Conservation (phyloP, 37 sponge, comb jelly and placozoan species). For the Chondrosia reniformis region DNA sequence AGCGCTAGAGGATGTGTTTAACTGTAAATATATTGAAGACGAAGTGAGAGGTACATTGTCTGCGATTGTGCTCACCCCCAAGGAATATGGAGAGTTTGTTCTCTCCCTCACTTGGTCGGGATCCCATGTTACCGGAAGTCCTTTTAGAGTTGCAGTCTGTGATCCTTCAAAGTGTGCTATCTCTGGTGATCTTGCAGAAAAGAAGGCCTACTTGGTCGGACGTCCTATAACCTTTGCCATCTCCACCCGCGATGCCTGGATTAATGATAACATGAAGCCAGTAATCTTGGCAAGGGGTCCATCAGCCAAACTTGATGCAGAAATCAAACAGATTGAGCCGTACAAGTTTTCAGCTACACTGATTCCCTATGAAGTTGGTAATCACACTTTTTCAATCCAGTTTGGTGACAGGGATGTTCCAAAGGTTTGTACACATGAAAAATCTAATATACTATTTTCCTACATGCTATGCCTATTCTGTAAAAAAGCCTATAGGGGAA, state of each 20-base stretch:
- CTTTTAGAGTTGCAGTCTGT: slow-evolving; percentile 39
- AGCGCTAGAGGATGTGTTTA: neutral
- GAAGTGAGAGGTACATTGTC: slow-evolving; percentile 3
- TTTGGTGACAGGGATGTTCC: slow-evolving; percentile 33
- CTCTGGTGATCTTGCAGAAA: slow-evolving; percentile 30
- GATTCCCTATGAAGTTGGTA: slow-evolving; percentile 65
- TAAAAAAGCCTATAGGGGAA: too few species aligned
- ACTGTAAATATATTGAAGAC: neutral
- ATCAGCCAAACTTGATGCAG: slow-evolving; percentile 38
- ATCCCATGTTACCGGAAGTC: slow-evolving; percentile 35
- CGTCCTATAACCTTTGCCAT: slow-evolving; percentile 46
- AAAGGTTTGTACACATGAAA: neutral
- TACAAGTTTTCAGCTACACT: slow-evolving; percentile 26
- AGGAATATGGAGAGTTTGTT: slow-evolving; percentile 25
- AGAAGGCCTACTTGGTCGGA: slow-evolving; percentile 33
- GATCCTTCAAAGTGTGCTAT: slow-evolving; percentile 49
- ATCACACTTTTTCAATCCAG: slow-evolving; percentile 42
- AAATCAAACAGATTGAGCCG: slow-evolving; percentile 13
- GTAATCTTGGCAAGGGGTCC: slow-evolving; percentile 45
- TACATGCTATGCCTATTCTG: too few species aligned
- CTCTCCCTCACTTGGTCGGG: slow-evolving; percentile 38
- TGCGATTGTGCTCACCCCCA: slow-evolving; percentile 30
- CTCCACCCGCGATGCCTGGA: slow-evolving; percentile 21
- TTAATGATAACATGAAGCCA: slow-evolving; percentile 30
- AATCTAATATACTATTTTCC: too few species aligned